Evolutionary conservation across 2,888 invertebrate species (phyloP).

Genomic region (Drosophila kambysellisi): DNA sequence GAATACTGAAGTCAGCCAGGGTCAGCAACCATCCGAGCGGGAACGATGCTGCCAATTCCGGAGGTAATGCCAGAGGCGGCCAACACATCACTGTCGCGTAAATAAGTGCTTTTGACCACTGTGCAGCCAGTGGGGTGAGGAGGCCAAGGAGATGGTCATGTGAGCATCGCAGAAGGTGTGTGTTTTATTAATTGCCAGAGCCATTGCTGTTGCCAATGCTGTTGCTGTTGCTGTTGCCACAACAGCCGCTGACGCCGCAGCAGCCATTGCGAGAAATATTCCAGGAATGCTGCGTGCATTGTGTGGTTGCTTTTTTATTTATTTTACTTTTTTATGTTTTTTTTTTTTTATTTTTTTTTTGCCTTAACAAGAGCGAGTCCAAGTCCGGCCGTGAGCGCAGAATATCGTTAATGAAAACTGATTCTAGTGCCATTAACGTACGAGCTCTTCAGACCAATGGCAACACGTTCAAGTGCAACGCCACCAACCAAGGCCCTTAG

Average conservation of each 20-base stretch:
- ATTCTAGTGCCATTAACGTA: slow-evolving; percentile 80
- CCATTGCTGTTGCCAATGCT: slow-evolving; percentile 28
- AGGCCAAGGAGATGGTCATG: slow-evolving; percentile 13
- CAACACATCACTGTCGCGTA: slow-evolving; percentile 53
- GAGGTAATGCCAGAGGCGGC: slow-evolving; percentile 32
- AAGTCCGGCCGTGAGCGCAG: slow-evolving; percentile 46
- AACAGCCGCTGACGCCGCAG: slow-evolving; percentile 50
- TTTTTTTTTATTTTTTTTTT: neutral
- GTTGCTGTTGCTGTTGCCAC: slow-evolving; percentile 39
- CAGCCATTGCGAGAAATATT: slow-evolving; percentile 65
- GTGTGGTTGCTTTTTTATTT: slow-evolving; percentile 54
- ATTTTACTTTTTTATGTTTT: neutral
- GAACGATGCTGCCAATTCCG: slow-evolving; percentile 18
- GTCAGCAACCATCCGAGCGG: slow-evolving; percentile 1
- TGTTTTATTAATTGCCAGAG: slow-evolving; percentile 78
- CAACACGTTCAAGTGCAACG: slow-evolving; percentile 71
- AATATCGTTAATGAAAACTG: slow-evolving; percentile 81
- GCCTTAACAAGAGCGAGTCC: slow-evolving; percentile 28
- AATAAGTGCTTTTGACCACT: slow-evolving; percentile 78
- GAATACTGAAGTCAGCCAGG: slow-evolving; percentile 9
- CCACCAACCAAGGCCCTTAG: slow-evolving; percentile 14
- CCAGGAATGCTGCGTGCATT: slow-evolving; percentile 54
- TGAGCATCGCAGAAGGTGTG: slow-evolving; percentile 71
- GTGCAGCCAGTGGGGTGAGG: slow-evolving; percentile 51
- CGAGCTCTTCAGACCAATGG: slow-evolving; percentile 74